These are phyloP conservation scores for Apteryx owenii DNA, from an alignment of 2,113 vertebrate species.

Conservation along the genomic window DNA sequence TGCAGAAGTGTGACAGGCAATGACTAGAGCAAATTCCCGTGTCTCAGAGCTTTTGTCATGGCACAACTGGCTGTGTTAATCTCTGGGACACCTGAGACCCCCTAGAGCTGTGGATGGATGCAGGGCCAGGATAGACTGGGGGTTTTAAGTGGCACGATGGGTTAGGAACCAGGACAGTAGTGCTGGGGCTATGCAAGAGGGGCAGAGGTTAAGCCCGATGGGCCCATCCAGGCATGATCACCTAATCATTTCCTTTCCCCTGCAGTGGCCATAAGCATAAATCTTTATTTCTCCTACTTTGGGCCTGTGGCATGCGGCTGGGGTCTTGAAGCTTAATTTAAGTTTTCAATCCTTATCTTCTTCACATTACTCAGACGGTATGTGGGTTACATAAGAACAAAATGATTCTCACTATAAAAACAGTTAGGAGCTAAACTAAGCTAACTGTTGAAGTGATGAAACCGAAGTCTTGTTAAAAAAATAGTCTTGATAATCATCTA, in stretches of 20 bases:
- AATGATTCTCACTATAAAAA: neutral
- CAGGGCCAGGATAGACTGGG: fast-evolving
- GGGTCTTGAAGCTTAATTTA: neutral
- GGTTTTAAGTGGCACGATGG: fast-evolving
- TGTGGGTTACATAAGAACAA: neutral
- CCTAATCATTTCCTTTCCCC: neutral
- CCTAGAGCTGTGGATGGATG: neutral
- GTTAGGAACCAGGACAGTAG: neutral
- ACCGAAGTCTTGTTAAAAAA: neutral
- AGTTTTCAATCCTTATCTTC: neutral
- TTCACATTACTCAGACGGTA: neutral
- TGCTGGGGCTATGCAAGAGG: neutral
- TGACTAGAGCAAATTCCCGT: neutral
- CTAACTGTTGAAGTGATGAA: neutral
- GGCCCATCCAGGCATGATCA: neutral
- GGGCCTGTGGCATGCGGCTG: neutral
- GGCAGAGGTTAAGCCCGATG: neutral
- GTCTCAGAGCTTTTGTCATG: neutral
- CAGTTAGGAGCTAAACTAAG: neutral
- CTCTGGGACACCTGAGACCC: neutral
- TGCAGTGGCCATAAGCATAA: neutral
- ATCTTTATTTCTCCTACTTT: fast-evolving
- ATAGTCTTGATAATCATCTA: neutral
- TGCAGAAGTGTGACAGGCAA: neutral
- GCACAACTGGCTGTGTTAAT: neutral